Conservation (phyloP, 1,140 invertebrate genomes). For the Apis dorsata region DNA sequence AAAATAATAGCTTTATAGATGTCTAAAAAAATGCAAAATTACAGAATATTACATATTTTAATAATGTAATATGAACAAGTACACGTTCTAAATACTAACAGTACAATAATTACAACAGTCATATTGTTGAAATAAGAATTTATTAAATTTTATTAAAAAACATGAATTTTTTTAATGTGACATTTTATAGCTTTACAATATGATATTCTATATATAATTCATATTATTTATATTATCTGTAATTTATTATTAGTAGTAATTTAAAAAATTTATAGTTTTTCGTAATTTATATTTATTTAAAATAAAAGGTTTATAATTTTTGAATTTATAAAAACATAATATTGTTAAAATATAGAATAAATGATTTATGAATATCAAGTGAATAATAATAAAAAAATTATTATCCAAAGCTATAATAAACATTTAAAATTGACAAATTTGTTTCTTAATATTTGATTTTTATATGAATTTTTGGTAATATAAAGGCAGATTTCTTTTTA, state of each 20-base stretch:
- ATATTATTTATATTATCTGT: slow-evolving; percentile 40
- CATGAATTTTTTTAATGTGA: background rate
- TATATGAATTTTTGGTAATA: background rate
- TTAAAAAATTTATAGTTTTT: slow-evolving; percentile 37
- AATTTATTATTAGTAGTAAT: slow-evolving; percentile 28
- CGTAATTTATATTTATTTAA: slow-evolving; percentile 35
- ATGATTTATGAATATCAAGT: slow-evolving; percentile 24
- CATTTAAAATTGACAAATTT: slow-evolving; percentile 2
- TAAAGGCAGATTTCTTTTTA: background rate
- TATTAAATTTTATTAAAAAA: slow-evolving; percentile 8
- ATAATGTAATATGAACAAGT: slow-evolving; percentile 32
- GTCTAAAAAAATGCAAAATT: slow-evolving; percentile 11
- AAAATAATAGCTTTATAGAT: slow-evolving; percentile 11
- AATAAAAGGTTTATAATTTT: background rate
- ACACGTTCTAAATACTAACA: slow-evolving; percentile 41
- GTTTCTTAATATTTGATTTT: background rate
- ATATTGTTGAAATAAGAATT: slow-evolving; percentile 37
- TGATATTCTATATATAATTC: slow-evolving; percentile 22
- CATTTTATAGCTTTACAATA: slow-evolving; percentile 25
- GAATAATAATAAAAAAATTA: slow-evolving; percentile 4
- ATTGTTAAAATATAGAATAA: slow-evolving; percentile 36
- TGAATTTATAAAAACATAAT: background rate
- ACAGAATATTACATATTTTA: slow-evolving; percentile 49
- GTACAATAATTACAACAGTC: slow-evolving; percentile 51
- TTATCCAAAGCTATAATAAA: background rate